Percentiles rank a stretch among this genome's conserved stretches.
Conservation (phyloP, 2,888 invertebrate genomes). For the Dasypolia templi region DNA sequence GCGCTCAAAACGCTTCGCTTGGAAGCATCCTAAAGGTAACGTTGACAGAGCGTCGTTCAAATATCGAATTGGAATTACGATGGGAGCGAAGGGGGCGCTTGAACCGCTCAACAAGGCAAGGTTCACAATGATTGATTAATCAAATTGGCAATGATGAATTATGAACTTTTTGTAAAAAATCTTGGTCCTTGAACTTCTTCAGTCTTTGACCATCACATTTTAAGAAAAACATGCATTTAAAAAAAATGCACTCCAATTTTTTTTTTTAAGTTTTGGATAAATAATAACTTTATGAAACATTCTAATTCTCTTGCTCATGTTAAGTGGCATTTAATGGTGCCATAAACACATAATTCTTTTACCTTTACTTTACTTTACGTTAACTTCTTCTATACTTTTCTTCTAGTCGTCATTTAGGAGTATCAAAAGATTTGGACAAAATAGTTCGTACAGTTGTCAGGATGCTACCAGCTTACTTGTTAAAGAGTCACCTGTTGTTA, state of each 20-base stretch:
- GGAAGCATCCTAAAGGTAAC: slow-evolving; percentile 52
- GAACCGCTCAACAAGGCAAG: slow-evolving; percentile 65
- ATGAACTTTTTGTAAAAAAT: background rate
- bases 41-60: slow-evolving; percentile 78
- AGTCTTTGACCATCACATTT: background rate
- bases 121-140: slow-evolving; percentile 59
- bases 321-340: background rate
- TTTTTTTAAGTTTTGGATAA: background rate
- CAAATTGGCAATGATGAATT: slow-evolving; percentile 10
- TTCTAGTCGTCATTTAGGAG: too few species aligned
- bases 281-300: background rate
- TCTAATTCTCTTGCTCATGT: background rate
- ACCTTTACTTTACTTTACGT: too few species aligned
- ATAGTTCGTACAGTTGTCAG: background rate
- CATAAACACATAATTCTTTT: too few species aligned
- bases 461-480: background rate
- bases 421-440: background rate
- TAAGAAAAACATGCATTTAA: background rate
- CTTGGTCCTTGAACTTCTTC: too few species aligned
- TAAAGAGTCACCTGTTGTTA: background rate
- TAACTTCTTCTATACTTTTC: too few species aligned
- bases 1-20: slow-evolving; percentile 26
- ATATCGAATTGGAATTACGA: slow-evolving; percentile 81
- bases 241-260: background rate
- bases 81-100: slow-evolving; percentile 69